Evolutionary conservation across 2,888 invertebrate genomes (phyloP).

Genomic region (Eremobia ochroleuca): DNA sequence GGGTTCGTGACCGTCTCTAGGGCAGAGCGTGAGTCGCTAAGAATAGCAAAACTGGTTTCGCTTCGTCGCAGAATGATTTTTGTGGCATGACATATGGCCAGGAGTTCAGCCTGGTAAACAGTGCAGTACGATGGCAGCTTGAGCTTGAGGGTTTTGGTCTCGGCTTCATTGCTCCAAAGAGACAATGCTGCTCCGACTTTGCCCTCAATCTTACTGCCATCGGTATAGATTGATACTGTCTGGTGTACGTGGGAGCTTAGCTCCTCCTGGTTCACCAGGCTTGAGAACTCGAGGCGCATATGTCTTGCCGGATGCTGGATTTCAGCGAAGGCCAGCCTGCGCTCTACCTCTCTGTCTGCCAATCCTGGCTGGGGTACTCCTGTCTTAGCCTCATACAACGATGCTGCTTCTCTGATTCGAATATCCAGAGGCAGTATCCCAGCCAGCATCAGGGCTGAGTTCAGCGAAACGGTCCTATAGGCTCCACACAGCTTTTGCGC

Average conservation of each 20-base stretch:
- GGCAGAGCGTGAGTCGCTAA: background rate
- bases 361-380: background rate
- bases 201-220: too few species aligned
- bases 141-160: background rate
- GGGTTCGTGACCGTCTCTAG: background rate
- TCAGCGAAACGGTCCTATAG: background rate
- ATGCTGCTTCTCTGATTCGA: background rate
- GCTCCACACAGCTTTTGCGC: background rate
- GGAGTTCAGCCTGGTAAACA: background rate
- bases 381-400: background rate
- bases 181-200: too few species aligned
- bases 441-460: background rate
- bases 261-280: too few species aligned
- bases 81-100: too few species aligned
- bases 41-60: background rate
- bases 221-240: too few species aligned
- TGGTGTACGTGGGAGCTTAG: too few species aligned
- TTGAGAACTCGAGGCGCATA: too few species aligned
- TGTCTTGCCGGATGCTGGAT: too few species aligned
- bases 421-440: background rate
- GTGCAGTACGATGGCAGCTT: background rate
- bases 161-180: background rate
- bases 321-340: too few species aligned
- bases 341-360: background rate
- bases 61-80: too few species aligned